These are phyloP conservation scores for Microcebus griseorufus DNA, from an alignment of 2,113 vertebrate genomes.

Conservation along the genomic window DNA sequence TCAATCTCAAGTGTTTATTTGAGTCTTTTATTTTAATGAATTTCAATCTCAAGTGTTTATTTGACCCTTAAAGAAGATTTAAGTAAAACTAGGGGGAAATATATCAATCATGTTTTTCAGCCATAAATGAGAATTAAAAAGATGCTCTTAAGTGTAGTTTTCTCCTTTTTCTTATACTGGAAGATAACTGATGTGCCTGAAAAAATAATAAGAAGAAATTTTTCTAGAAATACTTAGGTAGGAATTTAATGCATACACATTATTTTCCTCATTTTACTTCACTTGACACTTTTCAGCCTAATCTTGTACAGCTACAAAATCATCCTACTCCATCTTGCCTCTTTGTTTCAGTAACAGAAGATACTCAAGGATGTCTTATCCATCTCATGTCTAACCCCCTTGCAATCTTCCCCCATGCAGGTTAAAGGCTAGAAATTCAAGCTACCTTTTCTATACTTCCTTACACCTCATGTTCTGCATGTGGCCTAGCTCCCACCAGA, in stretches of 20 bases:
- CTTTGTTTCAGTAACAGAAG: background rate
- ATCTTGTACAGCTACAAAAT: background rate
- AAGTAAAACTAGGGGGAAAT: background rate
- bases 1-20: background rate
- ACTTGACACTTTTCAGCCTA: background rate
- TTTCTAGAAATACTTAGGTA: background rate
- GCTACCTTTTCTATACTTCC: background rate
- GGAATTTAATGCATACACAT: background rate
- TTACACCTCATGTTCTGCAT: background rate
- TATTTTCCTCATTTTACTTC: background rate
- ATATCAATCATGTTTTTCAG: background rate
- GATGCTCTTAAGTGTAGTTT: background rate
- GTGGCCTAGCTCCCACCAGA: background rate
- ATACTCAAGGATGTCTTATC: background rate
- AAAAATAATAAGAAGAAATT: background rate
- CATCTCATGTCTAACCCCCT: background rate
- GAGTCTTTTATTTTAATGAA: no score
- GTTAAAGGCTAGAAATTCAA: background rate
- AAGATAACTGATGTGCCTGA: background rate
- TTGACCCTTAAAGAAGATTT: conserved; percentile 2
- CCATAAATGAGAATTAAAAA: background rate
- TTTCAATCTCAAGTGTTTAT: conserved; percentile 29
- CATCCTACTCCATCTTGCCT: background rate
- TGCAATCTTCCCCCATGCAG: background rate
- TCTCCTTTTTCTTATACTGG: background rate